Base-by-base conservation (phyloP, 2,888 invertebrate species). In the Tinea semifulvella region DNA sequence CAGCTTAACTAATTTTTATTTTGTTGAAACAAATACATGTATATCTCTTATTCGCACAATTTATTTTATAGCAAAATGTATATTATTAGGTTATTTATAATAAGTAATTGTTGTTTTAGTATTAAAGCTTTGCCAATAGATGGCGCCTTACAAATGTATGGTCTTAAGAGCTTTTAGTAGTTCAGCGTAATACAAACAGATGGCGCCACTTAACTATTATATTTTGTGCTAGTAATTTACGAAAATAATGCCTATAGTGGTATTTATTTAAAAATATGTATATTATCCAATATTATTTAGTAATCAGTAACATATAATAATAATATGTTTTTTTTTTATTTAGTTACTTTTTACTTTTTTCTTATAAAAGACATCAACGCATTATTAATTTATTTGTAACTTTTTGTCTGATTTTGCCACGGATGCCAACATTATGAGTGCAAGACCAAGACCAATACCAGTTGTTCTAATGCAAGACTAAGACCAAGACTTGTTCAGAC, bases 311-410 rank as follows among this genome's bases (percentile, higher is more conserved):
- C 2, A 13, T 31, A n/a, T 31, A 31, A 7, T 13, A n/a, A 14
- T n/a, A 14, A 2, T 13, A 4, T 11, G 13, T 31, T 31, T 27
- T 31, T 31, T 31, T 13, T 31, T 13, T 13, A 31, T 31, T 13
- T 13, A 4, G 13, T 31, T 14, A 13, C 6, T 4, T 26, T 26
- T n/a, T n/a, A n/a, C n/a, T n/a, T 31, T 17, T 38, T 16, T 38
- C 38, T 19, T 40, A 22, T 40, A 40, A 25, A 40, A 40, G 20
- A 25, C 11, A 11, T 40, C 22, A 25, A 40, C 25, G 20, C 25
- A 40, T 40, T 22, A 3, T 19, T 19, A 35, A n/a, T n/a, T n/a
- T n/a, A n/a, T 25, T 25, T 7, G 10, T 25, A 25, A 10, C 10
- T 25, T 7, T 6, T 10, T 25, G 6, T 25, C 6, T 10, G 25